Evolutionary conservation across 2,797 vertebrate species (phyloP).

Genomic region (Atherinosoma microstoma): DNA sequence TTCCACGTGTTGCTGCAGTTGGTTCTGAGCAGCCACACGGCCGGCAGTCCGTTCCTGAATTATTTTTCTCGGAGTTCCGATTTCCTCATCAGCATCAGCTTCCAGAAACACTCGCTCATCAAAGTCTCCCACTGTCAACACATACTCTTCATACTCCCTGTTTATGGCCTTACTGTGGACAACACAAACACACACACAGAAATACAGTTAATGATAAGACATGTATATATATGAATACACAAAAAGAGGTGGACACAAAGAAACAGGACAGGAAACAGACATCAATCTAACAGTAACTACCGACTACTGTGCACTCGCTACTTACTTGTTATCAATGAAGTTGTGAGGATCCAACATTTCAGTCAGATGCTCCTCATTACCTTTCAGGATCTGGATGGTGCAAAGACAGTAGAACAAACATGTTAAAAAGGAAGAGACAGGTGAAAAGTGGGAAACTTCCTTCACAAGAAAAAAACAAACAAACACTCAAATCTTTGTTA

Average conservation of each 20-base stretch:
- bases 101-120: conserved; percentile 96
- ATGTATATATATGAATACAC: too few relatives aligned
- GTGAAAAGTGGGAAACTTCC: neutral
- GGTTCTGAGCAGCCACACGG: conserved; percentile 80
- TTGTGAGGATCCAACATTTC: conserved; percentile 89
- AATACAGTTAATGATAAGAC: neutral
- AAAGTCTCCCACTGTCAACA: conserved; percentile 96
- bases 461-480: neutral
- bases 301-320: neutral
- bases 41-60: conserved; percentile 72
- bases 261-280: neutral
- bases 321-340: conserved; percentile 96
- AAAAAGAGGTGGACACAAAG: neutral
- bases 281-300: neutral
- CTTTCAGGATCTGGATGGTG: conserved; percentile 90
- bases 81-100: conserved; percentile 95
- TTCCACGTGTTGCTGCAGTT: conserved; percentile 91
- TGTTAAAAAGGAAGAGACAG: neutral
- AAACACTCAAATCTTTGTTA: neutral
- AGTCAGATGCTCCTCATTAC: conserved; percentile 84
- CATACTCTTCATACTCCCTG: conserved; percentile 96
- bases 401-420: neutral
- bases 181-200: conserved; percentile 13
- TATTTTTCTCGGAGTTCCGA: conserved; percentile 91
- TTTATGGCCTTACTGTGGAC: conserved; percentile 92